These are phyloP conservation scores for Helobdella robusta DNA, from an alignment of 2,888 invertebrate species.

Conservation along the genomic window DNA sequence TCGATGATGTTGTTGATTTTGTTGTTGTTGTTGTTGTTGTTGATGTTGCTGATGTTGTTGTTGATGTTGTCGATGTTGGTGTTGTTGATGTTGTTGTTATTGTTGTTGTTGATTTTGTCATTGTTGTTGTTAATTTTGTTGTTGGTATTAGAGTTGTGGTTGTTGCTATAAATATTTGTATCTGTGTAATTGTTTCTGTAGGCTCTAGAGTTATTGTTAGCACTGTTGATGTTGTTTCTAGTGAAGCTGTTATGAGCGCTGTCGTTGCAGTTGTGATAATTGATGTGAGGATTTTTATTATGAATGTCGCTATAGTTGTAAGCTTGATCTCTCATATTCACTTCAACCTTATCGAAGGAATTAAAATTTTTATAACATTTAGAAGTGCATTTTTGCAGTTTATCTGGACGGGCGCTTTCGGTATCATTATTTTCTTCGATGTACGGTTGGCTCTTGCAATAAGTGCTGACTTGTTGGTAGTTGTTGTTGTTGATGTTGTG, in stretches of 20 bases:
- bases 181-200: background rate
- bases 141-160: too few species aligned
- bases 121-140: too few species aligned
- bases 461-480: too few species aligned
- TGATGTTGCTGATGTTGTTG: too few species aligned
- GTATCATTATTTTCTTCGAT: too few species aligned
- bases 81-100: too few species aligned
- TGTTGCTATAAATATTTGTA: background rate
- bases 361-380: background rate
- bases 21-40: too few species aligned
- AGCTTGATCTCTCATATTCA: background rate
- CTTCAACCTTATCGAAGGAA: background rate
- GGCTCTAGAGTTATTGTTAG: background rate
- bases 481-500: too few species aligned
- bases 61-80: too few species aligned
- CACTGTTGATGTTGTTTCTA: background rate
- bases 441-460: too few species aligned
- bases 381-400: background rate
- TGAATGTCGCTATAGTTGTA: background rate
- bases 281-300: background rate
- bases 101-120: too few species aligned
- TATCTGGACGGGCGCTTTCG: background rate
- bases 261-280: background rate
- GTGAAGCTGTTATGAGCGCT: background rate
- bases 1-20: background rate